A percentile compares a stretch with the other conserved stretches of the same genome.
Conservation (phyloP, 2,113 vertebrate genomes). For the Sorex fumeus region DNA sequence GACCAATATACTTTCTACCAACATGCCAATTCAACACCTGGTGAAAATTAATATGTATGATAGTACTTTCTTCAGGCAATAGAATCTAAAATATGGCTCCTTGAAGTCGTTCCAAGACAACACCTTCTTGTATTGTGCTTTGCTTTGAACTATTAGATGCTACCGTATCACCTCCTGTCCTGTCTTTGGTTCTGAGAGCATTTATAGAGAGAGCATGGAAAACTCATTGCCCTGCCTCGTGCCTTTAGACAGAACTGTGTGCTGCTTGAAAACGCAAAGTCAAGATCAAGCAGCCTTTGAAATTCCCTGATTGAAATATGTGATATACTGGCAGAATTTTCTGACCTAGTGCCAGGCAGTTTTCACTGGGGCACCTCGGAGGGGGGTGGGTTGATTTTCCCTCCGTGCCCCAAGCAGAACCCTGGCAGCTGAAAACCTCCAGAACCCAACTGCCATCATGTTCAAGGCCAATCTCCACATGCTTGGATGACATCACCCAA, state of each 20-base stretch:
- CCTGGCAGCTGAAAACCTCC: too few relatives aligned
- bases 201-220: conserved; percentile 25
- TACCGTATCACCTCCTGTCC: conserved; percentile 6
- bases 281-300: conserved; percentile 63
- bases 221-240: background rate
- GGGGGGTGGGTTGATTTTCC: too few relatives aligned
- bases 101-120: background rate
- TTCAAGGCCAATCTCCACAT: too few relatives aligned
- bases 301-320: conserved; percentile 58
- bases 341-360: too few relatives aligned
- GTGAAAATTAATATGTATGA: background rate
- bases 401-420: too few relatives aligned
- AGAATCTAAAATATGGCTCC: background rate
- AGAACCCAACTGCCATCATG: too few relatives aligned
- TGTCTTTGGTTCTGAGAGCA: background rate
- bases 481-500: too few relatives aligned
- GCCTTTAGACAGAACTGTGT: conserved; percentile 54
- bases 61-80: background rate
- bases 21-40: background rate
- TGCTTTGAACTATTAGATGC: background rate
- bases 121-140: background rate
- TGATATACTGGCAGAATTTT: background rate
- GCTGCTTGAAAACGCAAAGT: conserved; percentile 57
- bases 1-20: background rate
- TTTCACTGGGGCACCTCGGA: too few relatives aligned